Base-by-base conservation (phyloP, 2,113 vertebrate genomes). In the Columba livia region DNA sequence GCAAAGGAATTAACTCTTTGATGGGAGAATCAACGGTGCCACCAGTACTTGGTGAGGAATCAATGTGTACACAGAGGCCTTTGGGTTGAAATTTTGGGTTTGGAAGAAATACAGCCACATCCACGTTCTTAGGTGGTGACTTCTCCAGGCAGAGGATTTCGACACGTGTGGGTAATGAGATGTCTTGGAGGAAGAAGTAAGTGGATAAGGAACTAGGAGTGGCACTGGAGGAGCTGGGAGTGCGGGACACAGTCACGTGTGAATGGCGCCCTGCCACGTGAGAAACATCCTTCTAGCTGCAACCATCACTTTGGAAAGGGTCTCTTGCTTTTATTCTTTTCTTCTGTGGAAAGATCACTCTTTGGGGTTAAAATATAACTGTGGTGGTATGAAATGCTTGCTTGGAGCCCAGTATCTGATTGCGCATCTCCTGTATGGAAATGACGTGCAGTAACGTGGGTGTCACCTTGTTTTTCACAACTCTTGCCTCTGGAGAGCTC, bases 121-220 rank as follows among this genome's bases (percentile, higher is more conserved):
- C 13, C 14, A 25, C 3, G 1, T 81, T 56, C 48, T 66, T 44
- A 75, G n/a, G 21, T 0, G 0, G 25, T 26, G 62, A 17, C 32
- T 34, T 74, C 29, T 74, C 42, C n/a, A 86, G 23, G 10, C 1
- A 2, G 70, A 71, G 40, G 48, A 54, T 87, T 94, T 79, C 57
- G 62, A 28, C 54, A 54, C n/a, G 17, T 12, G 20, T 85, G 61
- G 15, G 11, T 84, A 26, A 60, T 74, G 78, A 72, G 44, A 26
- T 11, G 20, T 56, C 34, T 72, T 2, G 5, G 62, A 61, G n/a
- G 7, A 13, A 34, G 60, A 61, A 36, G 4, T 7, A 40, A 81
- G 47, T 56, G 69, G 51, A 28, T 79, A 17, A n/a, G 29, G 38
- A 83, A 34, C 19, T 3, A 84, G 61, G 66, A 75, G 74, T 29